phyloP scores from a whole-genome alignment of 2,888 invertebrate genomes.

The Hartigia nigra region DNA sequence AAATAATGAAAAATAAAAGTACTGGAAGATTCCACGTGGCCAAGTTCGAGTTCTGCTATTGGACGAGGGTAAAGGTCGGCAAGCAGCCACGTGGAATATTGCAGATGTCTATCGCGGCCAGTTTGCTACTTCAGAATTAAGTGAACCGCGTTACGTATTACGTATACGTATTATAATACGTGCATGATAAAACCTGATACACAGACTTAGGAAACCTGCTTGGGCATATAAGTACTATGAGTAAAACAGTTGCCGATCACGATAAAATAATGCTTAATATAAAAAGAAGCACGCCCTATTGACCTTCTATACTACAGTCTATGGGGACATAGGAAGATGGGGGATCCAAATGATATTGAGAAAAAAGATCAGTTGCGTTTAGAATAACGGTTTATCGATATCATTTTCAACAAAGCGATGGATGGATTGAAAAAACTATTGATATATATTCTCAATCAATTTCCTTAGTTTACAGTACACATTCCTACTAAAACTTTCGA shows the following conservation, averaged over 20 bases:
- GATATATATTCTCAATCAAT: neutral
- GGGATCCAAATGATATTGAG: slow-evolving; percentile 57
- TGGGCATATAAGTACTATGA: slow-evolving; percentile 26
- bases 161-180: slow-evolving; percentile 1
- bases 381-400: neutral
- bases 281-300: slow-evolving; percentile 54
- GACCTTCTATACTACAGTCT: slow-evolving; percentile 32
- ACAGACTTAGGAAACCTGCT: neutral
- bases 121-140: slow-evolving; percentile 55
- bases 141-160: slow-evolving; percentile 44
- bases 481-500: neutral
- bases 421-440: neutral
- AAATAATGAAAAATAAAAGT: neutral
- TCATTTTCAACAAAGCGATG: neutral
- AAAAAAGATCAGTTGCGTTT: slow-evolving; percentile 16
- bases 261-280: slow-evolving; percentile 54
- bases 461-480: neutral
- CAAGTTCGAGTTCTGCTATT: neutral
- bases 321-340: slow-evolving; percentile 2
- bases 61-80: neutral
- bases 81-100: slow-evolving; percentile 19
- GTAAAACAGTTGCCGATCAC: slow-evolving; percentile 55
- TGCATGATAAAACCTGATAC: neutral
- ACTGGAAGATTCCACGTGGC: neutral
- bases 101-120: slow-evolving; percentile 54